Conservation (phyloP, 1,140 invertebrate genomes). For the Drosophila ficusphila region DNA sequence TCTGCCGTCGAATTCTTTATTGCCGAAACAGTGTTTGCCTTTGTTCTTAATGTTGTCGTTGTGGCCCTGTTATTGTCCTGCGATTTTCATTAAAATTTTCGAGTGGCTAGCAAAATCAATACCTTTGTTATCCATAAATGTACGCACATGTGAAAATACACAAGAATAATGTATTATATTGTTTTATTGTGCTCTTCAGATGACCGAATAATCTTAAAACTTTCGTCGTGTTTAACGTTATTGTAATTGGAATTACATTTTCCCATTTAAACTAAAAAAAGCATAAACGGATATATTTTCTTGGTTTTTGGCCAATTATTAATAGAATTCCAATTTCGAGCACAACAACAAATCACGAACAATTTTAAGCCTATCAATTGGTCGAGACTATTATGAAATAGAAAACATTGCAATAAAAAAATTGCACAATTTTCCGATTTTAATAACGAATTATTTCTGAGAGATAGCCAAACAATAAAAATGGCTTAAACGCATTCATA, state of each 20-base stretch:
- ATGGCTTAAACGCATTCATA: not conserved
- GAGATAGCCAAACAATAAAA: not conserved
- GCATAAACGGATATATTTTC: too few relatives aligned
- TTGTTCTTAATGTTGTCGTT: constrained; percentile 16
- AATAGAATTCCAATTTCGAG: not conserved
- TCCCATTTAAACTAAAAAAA: too few relatives aligned
- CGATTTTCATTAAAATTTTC: not conserved
- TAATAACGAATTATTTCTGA: not conserved
- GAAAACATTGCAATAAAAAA: not conserved
- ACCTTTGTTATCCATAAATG: not conserved
- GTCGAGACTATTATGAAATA: not conserved
- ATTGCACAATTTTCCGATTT: not conserved
- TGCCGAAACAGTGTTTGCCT: constrained; percentile 20
- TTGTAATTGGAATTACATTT: too few relatives aligned
- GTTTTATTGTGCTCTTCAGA: too few relatives aligned
- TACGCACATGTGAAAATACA: not conserved
- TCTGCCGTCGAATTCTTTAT: constrained; percentile 49
- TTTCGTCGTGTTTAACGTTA: too few relatives aligned
- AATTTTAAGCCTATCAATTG: constrained; percentile 3
- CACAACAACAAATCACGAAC: not conserved
- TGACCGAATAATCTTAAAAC: too few relatives aligned
- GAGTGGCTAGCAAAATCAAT: constrained; percentile 18
- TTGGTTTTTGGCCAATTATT: not conserved
- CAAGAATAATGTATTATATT: too few relatives aligned
- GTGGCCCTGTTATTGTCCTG: not conserved